These are phyloP conservation scores for Smutsia temminckii DNA, from an alignment of 2,797 vertebrate genomes.

Conservation along the genomic window DNA sequence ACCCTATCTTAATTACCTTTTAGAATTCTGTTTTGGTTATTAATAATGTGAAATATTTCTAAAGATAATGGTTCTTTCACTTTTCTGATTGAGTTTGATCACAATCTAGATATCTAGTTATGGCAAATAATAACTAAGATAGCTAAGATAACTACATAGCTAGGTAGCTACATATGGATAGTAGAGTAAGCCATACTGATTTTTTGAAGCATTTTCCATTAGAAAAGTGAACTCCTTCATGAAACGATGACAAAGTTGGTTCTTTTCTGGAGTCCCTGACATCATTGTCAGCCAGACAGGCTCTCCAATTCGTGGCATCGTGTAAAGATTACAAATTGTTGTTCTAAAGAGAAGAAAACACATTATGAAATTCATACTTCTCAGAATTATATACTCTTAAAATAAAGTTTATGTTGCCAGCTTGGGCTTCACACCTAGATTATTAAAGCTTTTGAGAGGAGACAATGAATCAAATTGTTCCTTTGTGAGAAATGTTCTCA, in stretches of 20 bases:
- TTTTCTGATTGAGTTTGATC: background rate
- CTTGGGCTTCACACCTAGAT: background rate
- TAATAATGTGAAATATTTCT: constrained; percentile 45
- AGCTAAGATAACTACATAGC: background rate
- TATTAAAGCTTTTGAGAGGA: constrained; percentile 45
- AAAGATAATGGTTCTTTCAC: background rate
- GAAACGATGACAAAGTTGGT: constrained; percentile 96
- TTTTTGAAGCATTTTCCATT: constrained; percentile 98
- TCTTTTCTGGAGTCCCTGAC: constrained; percentile 96
- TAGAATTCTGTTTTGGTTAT: constrained; percentile 21
- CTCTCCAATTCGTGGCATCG: constrained; percentile 97
- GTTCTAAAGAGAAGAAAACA: constrained; percentile 86
- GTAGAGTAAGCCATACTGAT: constrained; percentile 89
- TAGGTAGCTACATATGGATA: no score
- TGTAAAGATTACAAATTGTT: constrained; percentile 97
- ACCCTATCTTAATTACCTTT: background rate
- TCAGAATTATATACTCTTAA: background rate
- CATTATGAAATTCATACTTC: constrained; percentile 47
- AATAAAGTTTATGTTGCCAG: constrained; percentile 9
- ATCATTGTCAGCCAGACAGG: constrained; percentile 99
- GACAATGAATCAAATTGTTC: background rate
- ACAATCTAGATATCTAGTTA: background rate
- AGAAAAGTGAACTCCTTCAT: constrained; percentile 96
- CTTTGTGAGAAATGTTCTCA: background rate
- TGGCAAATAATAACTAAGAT: background rate